phyloP scores from a whole-genome alignment of 2,888 invertebrate species.

The Drosophila stalkeri region DNA sequence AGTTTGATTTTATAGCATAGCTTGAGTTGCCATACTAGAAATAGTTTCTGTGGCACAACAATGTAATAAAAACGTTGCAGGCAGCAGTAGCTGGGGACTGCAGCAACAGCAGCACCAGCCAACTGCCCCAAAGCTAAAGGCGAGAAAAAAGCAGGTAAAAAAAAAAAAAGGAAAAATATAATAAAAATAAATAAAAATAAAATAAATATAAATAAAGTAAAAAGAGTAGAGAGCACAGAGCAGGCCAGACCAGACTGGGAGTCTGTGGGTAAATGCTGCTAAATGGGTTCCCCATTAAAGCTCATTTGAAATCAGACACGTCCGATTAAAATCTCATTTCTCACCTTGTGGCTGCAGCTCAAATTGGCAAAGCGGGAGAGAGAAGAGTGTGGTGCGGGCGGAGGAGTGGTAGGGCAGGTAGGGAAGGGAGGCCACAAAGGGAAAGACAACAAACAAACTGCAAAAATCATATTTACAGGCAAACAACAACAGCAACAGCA shows the following conservation, averaged over 20 bases:
- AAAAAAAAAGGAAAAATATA: conserved; percentile 32
- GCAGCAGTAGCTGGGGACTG: conserved; percentile 16
- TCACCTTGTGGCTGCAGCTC: conserved; percentile 83
- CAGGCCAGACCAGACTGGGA: conserved; percentile 5
- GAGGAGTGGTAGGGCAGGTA: too few species aligned
- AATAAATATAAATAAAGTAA: conserved; percentile 68
- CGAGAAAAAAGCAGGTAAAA: conserved; percentile 13
- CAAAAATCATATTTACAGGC: conserved; percentile 71
- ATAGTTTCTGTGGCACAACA: conserved; percentile 18
- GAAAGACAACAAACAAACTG: conserved; percentile 69
- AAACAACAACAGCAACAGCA: conserved; percentile 32
- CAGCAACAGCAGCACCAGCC: conserved; percentile 12
- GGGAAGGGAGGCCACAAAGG: conserved; percentile 16
- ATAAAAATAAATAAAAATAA: conserved; percentile 22
- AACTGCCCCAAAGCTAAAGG: conserved; percentile 30
- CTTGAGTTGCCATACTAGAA: neutral
- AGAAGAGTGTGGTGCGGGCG: neutral
- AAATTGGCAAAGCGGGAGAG: conserved; percentile 52
- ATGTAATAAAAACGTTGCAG: conserved; percentile 35
- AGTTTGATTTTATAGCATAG: neutral
- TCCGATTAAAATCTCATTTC: conserved; percentile 86
- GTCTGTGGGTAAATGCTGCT: conserved; percentile 71
- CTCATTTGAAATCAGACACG: conserved; percentile 86
- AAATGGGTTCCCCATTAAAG: conserved; percentile 85
- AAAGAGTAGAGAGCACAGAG: conserved; percentile 26